Conservation (phyloP, 2,888 invertebrate species). For the Drosophila demipolita region DNA sequence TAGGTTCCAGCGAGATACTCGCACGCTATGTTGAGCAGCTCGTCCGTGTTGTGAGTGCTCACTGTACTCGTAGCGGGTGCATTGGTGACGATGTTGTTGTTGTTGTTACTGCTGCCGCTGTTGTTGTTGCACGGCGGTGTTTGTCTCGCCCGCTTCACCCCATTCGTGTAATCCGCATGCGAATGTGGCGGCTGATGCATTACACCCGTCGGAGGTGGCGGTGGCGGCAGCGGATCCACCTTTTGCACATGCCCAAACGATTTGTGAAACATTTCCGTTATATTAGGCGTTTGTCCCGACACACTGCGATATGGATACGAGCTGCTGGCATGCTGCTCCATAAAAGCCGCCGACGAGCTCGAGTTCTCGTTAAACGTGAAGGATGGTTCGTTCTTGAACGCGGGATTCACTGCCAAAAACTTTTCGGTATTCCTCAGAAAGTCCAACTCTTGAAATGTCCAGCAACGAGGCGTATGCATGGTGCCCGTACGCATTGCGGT, state of each 20-base stretch:
- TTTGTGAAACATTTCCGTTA: constrained; percentile 82
- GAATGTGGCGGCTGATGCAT: constrained; percentile 36
- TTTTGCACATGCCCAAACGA: constrained; percentile 77
- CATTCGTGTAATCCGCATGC: constrained; percentile 47
- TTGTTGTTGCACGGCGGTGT: constrained; percentile 49
- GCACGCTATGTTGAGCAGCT: constrained; percentile 80
- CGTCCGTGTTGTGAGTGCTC: constrained; percentile 70
- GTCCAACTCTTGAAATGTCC: constrained; percentile 82
- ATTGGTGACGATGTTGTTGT: constrained; percentile 16
- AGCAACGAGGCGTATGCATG: constrained; percentile 81
- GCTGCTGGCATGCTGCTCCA: constrained; percentile 63
- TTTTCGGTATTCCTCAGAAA: constrained; percentile 82
- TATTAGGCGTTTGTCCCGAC: constrained; percentile 72
- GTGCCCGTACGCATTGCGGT: constrained; percentile 76
- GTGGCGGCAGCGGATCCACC: constrained; percentile 61
- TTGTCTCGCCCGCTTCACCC: constrained; percentile 52
- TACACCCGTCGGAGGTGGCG: constrained; percentile 37
- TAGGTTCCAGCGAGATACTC: constrained; percentile 79
- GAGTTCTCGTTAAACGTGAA: constrained; percentile 75
- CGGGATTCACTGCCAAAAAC: constrained; percentile 80
- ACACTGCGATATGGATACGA: constrained; percentile 52
- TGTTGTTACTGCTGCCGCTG: constrained; percentile 5
- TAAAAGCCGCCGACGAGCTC: constrained; percentile 66
- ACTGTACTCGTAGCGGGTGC: constrained; percentile 28
- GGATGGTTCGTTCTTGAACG: constrained; percentile 65